Evolutionary conservation across 2,797 vertebrate genomes (phyloP), one percentile per base, ranked within the genome.

Genomic region (Hyperoplus lanceolatus): DNA sequence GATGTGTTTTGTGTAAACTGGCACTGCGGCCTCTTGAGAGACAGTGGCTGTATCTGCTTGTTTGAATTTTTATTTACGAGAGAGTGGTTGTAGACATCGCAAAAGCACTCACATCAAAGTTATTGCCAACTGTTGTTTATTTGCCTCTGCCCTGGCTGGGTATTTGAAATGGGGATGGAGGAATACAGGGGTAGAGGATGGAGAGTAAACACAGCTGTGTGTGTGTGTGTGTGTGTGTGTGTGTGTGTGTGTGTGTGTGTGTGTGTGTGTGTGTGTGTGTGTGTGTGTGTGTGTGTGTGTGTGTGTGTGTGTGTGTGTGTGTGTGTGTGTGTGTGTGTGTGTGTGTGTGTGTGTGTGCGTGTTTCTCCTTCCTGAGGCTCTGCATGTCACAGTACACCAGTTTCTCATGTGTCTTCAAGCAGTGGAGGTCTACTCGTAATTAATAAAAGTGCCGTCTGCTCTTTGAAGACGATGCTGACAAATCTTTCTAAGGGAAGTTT

Each of bases 191-290:
- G 70, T 73, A 70, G 70, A 78, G 58, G 68, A 85, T 75, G 45
- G 48, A 84, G 77, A 87, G 87, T 93, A 93, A 93, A 91, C 90
- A 92, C 92, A 93, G 92, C 90, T 93, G 89, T 74, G 80, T 76
- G 41, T 75, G 59, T 80, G 69, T 77, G 48, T 15, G 6, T 69
- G 69, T 79, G 64, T 73, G 70, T 76, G 73, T 83, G 38, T 75
- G 11, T 93, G 89, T 74, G 80, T 76, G 41, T 75, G 59, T 80
- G 69, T 77, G 48, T 15, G 6, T 69, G 69, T 79, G 64, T 73
- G 70, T 76, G 73, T 83, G 38, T 93, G 89, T 74, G 80, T 76
- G 41, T 75, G 59, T 80, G 69, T 77, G 48, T 15, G 6, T 69
- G 69, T 79, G 64, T 73, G 70, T 76, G 73, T 83, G 38, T 93